Conservation (phyloP, 1,140 invertebrate genomes). For the Armadillidium nasatum region DNA sequence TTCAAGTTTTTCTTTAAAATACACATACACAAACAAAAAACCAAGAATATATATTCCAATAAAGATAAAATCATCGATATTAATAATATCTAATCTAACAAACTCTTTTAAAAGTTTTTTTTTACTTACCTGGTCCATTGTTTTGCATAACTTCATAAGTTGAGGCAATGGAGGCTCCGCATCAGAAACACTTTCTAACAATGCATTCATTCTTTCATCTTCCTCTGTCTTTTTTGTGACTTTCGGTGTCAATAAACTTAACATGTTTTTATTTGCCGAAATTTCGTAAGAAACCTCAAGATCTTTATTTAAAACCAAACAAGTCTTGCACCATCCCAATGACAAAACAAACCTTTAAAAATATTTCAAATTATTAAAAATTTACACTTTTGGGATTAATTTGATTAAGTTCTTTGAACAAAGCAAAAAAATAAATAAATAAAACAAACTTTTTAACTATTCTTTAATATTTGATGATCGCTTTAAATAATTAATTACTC, state of each 20-base stretch:
- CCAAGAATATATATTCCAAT: no score
- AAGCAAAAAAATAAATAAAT: not conserved
- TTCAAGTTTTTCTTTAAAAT: no score
- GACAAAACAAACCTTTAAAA: constrained; percentile 77
- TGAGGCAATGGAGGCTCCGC: constrained; percentile 79
- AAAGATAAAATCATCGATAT: no score
- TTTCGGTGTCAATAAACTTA: constrained; percentile 51
- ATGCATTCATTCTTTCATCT: constrained; percentile 46
- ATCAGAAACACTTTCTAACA: constrained; percentile 75
- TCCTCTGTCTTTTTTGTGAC: constrained; percentile 2
- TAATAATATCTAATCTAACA: no score
- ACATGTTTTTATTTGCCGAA: constrained; percentile 43
- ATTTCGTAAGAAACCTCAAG: constrained; percentile 69
- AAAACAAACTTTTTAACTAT: not conserved
- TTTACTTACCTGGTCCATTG: constrained; percentile 72
- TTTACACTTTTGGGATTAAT: no score
- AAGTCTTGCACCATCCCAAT: constrained; percentile 76
- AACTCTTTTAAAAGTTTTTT: no score
- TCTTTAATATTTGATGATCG: not conserved
- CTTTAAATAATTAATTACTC: not conserved
- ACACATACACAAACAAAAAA: no score
- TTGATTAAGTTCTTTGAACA: not conserved
- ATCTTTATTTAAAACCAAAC: constrained; percentile 91
- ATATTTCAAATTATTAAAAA: not conserved
- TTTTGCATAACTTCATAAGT: constrained; percentile 83